phyloP scores from a whole-genome alignment of 2,888 invertebrate species.

The Ashinkailepas kermadecensis region DNA sequence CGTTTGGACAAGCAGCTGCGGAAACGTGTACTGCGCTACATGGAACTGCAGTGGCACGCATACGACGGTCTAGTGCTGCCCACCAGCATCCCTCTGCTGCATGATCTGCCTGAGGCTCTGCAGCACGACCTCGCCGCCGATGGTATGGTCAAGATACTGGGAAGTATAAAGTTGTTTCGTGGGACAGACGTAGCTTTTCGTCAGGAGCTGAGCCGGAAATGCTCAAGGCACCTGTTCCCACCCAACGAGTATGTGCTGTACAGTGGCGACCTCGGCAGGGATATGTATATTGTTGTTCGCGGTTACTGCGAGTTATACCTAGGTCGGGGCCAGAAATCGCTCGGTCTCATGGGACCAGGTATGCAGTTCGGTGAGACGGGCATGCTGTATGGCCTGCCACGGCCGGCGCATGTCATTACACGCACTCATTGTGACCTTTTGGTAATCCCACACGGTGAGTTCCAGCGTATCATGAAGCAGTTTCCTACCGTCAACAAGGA shows the following conservation, averaged over 20 bases:
- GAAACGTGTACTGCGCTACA: neutral
- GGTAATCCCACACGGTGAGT: neutral
- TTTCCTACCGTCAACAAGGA: neutral
- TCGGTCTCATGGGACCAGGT: neutral
- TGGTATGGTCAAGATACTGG: neutral
- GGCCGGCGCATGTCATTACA: neutral
- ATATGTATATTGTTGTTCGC: neutral
- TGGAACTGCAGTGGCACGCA: neutral
- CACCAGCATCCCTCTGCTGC: neutral
- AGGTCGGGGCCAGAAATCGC: neutral
- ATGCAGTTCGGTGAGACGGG: neutral
- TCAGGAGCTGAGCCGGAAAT: neutral
- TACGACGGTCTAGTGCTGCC: neutral
- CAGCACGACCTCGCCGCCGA: neutral
- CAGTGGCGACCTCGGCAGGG: neutral
- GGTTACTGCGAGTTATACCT: constrained; percentile 8
- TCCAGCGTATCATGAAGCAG: constrained; percentile 1
- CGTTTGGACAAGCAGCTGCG: neutral
- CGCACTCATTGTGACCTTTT: neutral
- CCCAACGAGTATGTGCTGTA: neutral
- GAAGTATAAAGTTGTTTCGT: neutral
- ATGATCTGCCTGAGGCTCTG: constrained; percentile 1
- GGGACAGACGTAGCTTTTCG: neutral
- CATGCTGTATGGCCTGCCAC: neutral
- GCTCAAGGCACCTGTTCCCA: neutral